Conservation (phyloP, 2,797 vertebrate species). For the Coendou prehensilis region DNA sequence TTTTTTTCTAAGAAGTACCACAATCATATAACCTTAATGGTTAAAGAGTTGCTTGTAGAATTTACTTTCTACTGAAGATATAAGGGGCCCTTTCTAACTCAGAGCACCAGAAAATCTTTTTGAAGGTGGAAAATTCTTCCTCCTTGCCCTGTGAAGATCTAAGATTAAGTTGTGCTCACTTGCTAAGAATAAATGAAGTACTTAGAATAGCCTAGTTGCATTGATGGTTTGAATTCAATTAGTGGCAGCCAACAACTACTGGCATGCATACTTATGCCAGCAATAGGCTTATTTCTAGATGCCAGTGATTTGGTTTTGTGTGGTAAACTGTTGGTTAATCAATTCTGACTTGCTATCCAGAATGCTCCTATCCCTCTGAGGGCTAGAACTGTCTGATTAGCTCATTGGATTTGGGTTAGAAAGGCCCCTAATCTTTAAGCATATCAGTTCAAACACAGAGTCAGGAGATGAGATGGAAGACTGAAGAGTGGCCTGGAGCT, state of each 20-base stretch:
- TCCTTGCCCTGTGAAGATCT: background rate
- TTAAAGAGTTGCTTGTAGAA: background rate
- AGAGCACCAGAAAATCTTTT: background rate
- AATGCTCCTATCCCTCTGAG: background rate
- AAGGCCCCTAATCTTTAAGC: background rate
- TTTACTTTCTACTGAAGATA: background rate
- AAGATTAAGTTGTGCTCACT: background rate
- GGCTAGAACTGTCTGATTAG: background rate
- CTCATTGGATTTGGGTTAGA: slow-evolving; percentile 41
- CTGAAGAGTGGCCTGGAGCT: background rate
- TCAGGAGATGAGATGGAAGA: background rate
- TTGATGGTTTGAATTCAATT: slow-evolving; percentile 20
- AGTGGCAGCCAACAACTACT: background rate
- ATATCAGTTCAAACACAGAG: background rate
- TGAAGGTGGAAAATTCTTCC: background rate
- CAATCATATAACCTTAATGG: slow-evolving; percentile 23
- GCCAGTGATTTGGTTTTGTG: slow-evolving; percentile 29
- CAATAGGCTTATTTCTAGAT: background rate
- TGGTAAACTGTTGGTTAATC: background rate
- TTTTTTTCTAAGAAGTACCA: slow-evolving; percentile 21
- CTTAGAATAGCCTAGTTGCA: background rate
- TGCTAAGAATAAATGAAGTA: background rate
- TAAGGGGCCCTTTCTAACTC: background rate
- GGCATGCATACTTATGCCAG: background rate
- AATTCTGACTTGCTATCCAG: slow-evolving; percentile 32